Evolutionary conservation across 2,888 invertebrate genomes (phyloP), one percentile per base, ranked within the genome.

Genomic region (Melieria omissa): DNA sequence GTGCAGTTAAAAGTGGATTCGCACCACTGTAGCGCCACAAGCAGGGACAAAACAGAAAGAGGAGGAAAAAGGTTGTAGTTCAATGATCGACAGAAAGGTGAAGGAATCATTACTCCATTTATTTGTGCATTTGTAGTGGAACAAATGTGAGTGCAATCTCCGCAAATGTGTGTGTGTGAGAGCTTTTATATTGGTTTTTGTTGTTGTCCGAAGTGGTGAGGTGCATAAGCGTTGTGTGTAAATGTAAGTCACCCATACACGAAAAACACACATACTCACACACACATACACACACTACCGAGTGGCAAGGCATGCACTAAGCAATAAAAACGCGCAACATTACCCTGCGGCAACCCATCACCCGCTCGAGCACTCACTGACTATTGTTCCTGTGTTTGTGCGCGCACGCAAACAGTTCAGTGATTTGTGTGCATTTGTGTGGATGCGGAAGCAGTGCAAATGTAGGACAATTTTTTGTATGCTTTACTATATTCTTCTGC

Each of bases 51-150:
- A 29, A 29, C 29, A 29, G 29, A 29, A 29, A 29, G 54, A 62
- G 65, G 65, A 58, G 65, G 65, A 58, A 55, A 71, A 69, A 73
- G 73, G 60, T 75, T 73, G 75, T 77, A 77, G 77, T 77, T 77
- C 77, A 77, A 74, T 74, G 77, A 63, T 73, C 77, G 77, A 45
- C 73, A 77, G 76, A 77, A 77, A 75, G 77, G 75, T 75, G 77
- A 77, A 77, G 74, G 73, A 74, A 75, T 75, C 73, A 73, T 73
- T 73, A 65, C 45, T 62, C 69, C 62, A 69, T 63, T 62, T 69
- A 55, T 69, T 61, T 68, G 52, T 29, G 66, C 67, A 69, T 69
- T 69, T 62, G 54, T 68, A 67, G 60, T 67, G 60, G 52, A 67
- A 67, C 66, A 55, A 58, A 54, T 57, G 46, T 57, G 65, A 44